These are phyloP conservation scores for Dermochelys coriacea DNA, from an alignment of 2,797 vertebrate genomes.

Conservation along the genomic window DNA sequence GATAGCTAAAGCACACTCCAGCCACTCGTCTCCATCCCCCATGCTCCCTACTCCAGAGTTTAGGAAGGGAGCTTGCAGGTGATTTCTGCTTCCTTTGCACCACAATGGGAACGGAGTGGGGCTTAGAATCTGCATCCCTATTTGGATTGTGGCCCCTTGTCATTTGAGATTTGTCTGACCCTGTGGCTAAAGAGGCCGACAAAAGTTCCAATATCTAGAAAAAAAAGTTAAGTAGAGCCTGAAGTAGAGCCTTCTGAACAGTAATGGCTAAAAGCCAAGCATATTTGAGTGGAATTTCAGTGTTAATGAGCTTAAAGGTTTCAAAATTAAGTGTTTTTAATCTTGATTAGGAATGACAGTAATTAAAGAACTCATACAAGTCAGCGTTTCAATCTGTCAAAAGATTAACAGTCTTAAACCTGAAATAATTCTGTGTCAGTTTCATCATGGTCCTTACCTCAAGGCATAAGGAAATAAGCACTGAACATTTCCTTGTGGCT, in stretches of 20 bases:
- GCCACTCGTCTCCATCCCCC: background rate
- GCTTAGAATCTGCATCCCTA: background rate
- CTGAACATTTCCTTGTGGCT: background rate
- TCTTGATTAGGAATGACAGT: background rate
- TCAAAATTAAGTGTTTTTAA: background rate
- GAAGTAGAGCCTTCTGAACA: background rate
- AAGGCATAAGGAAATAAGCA: background rate
- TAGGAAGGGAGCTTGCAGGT: background rate
- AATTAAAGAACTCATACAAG: background rate
- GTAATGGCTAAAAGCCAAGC: background rate
- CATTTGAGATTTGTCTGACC: background rate
- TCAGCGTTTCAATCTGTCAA: background rate
- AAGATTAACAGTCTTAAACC: background rate
- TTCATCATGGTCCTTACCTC: background rate
- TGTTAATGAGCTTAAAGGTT: background rate
- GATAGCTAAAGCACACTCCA: background rate
- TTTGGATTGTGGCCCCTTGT: background rate
- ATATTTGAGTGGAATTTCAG: background rate
- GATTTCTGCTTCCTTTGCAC: background rate
- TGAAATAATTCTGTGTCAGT: background rate
- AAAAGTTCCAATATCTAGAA: background rate
- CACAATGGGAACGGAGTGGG: background rate
- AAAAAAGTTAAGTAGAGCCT: background rate
- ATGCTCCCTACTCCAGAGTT: background rate
- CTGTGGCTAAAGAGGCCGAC: background rate